Evolutionary conservation across 2,113 vertebrate genomes (phyloP).

Genomic region (Neoarius graeffei): DNA sequence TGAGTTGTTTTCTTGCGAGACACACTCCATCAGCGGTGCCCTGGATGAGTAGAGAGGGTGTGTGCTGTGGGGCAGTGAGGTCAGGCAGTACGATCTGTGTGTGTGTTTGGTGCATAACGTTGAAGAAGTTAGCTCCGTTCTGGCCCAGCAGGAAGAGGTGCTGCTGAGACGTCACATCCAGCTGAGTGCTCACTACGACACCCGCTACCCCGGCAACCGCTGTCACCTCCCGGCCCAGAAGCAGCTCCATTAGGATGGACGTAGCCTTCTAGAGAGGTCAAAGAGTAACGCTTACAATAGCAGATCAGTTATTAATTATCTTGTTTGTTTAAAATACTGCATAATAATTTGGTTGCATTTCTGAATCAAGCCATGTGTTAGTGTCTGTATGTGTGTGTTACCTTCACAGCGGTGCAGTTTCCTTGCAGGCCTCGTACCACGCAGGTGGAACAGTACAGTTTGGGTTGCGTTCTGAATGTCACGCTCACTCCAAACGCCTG

Average conservation of each 20-base stretch:
- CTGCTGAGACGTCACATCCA: constrained; percentile 79
- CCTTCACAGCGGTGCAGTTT: constrained; percentile 70
- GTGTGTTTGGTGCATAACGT: constrained; percentile 78
- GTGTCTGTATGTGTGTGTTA: constrained; percentile 43
- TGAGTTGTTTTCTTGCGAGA: constrained; percentile 75
- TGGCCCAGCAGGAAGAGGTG: constrained; percentile 78
- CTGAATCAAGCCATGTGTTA: not conserved
- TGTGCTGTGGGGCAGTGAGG: constrained; percentile 72
- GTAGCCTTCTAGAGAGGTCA: constrained; percentile 70
- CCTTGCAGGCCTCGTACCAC: constrained; percentile 75
- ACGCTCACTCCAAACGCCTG: constrained; percentile 74
- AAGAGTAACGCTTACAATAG: constrained; percentile 1
- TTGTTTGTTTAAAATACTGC: not conserved
- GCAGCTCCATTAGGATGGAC: constrained; percentile 74
- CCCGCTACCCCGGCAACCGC: constrained; percentile 40
- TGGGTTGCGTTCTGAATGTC: constrained; percentile 71
- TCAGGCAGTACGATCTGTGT: constrained; percentile 79
- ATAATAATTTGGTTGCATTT: not conserved
- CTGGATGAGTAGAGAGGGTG: constrained; percentile 74
- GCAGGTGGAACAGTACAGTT: constrained; percentile 73
- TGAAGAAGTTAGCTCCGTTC: constrained; percentile 75
- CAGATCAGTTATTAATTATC: not conserved
- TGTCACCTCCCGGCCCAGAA: constrained; percentile 68
- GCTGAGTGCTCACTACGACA: constrained; percentile 71
- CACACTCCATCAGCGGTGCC: constrained; percentile 76